Base-by-base conservation (phyloP, 64 coral and sea anemone genomes). In the Hydrozoanthus tunicans region DNA sequence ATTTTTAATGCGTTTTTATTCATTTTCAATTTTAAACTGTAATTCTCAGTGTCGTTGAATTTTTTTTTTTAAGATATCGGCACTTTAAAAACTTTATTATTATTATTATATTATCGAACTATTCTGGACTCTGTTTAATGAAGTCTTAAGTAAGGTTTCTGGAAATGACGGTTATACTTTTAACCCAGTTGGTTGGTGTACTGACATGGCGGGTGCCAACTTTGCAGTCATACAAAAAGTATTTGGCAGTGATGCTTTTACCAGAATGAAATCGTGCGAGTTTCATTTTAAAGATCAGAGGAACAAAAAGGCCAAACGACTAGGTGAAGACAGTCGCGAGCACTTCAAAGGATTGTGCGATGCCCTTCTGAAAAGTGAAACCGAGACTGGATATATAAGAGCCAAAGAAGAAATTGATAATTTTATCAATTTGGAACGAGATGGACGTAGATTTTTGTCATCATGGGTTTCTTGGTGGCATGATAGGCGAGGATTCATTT, bases 381-480 rank as follows among this genome's bases (percentile, higher is more conserved):
- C 80, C 2, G 80, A 82, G 11, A 13, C 59, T 51, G 80, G 80
- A 1, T 85, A 70, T 23, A 70, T 10, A 3, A 67, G 5, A 24
- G 81, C 81, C 3, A 69, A 70, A 85, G 14, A 3, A 11, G 3
- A 56, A 2, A 70, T 70, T 1, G 64, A 85, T 4, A 57, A 7
- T 10, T 85, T 85, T 13, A 67, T 70, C 17, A 11, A 23, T 23
- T 43, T 6, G 57, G 78, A 80, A 5, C 53, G 15, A 70, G 81
- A 56, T n/a, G 5, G 7, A 56, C 62, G 9, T 23, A 9, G 13
- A 7, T 83, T 66, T 53, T 53, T 83, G 12, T 3, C 10, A 66
- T 53, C 60, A 1, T 85, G 81, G 81, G 51, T 85, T 20, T 85
- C 51, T 9, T 85, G 81, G 81, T 85, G 81, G 81, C 81, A 85